phyloP scores from a whole-genome alignment of 2,888 invertebrate species.

The Limnephilus lunatus region DNA sequence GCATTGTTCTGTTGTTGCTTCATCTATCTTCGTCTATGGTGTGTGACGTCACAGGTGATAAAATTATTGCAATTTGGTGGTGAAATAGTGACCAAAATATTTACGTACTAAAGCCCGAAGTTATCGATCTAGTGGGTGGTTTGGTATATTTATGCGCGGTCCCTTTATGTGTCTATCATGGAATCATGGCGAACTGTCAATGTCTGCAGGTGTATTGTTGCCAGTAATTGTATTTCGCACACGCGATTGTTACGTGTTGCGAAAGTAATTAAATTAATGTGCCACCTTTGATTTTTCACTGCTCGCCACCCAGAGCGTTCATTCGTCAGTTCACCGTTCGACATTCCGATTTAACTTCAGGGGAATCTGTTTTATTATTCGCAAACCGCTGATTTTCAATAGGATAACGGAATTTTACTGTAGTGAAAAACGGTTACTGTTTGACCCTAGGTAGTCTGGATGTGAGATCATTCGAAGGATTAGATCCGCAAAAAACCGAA shows the following conservation, averaged over 20 bases:
- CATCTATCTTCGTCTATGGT: too few species aligned
- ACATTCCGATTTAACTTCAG: neutral
- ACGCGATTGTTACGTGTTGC: slow-evolving; percentile 46
- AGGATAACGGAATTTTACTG: neutral
- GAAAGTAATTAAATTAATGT: slow-evolving; percentile 50
- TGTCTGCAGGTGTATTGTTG: slow-evolving; percentile 39
- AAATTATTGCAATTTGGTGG: too few species aligned
- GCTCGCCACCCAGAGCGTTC: slow-evolving; percentile 37
- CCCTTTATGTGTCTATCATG: slow-evolving; percentile 21
- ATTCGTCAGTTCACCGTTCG: slow-evolving; percentile 11
- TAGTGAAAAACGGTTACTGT: neutral
- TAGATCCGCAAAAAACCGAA: too few species aligned
- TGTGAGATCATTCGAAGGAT: too few species aligned
- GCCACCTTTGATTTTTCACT: slow-evolving; percentile 46
- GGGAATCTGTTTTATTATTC: neutral
- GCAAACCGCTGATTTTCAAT: slow-evolving; percentile 1
- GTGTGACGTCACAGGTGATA: too few species aligned
- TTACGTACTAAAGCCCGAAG: too few species aligned
- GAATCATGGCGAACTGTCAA: slow-evolving; percentile 23
- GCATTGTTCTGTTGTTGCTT: too few species aligned
- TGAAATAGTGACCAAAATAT: too few species aligned
- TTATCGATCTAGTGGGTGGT: too few species aligned
- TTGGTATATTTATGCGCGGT: too few species aligned
- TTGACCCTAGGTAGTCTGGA: too few species aligned
- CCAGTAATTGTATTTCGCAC: slow-evolving; percentile 42